These are phyloP conservation scores for Aeoliscus strigatus DNA, from an alignment of 2,797 vertebrate species.

Conservation along the genomic window DNA sequence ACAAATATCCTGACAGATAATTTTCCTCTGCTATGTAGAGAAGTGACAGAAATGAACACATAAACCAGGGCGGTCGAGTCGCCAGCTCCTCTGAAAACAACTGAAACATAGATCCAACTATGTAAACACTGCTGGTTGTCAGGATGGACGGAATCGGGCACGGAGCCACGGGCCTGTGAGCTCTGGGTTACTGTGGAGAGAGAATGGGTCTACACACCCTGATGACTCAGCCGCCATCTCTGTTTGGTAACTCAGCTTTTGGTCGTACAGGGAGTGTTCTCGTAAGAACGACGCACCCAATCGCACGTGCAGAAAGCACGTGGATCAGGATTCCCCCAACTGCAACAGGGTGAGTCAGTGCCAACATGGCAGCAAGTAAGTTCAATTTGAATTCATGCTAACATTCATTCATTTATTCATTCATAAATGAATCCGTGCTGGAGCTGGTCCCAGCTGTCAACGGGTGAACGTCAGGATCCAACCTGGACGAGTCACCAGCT, in stretches of 20 bases:
- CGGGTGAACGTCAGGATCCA: too few relatives aligned
- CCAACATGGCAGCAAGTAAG: slow-evolving; percentile 3
- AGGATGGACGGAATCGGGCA: slow-evolving; percentile 38
- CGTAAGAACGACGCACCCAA: slow-evolving; percentile 23
- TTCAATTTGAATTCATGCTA: too few relatives aligned
- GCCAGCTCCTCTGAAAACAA: slow-evolving; percentile 39
- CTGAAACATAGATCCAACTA: too few relatives aligned
- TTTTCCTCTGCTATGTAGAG: too few relatives aligned
- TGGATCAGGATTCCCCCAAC: slow-evolving; percentile 19
- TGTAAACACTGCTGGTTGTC: slow-evolving; percentile 49
- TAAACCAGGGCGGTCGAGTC: slow-evolving; percentile 23
- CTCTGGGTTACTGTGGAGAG: slow-evolving; percentile 54
- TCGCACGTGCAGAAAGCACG: slow-evolving; percentile 33
- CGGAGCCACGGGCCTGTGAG: slow-evolving; percentile 38
- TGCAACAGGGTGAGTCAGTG: slow-evolving; percentile 20
- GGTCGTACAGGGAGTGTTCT: slow-evolving; percentile 23
- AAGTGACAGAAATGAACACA: slow-evolving; percentile 26
- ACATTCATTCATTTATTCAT: too few relatives aligned
- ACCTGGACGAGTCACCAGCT: too few relatives aligned
- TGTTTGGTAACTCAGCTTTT: slow-evolving; percentile 38
- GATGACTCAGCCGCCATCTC: slow-evolving; percentile 49
- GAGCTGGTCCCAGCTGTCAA: too few relatives aligned
- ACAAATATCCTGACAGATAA: too few relatives aligned
- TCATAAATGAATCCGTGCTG: too few relatives aligned
- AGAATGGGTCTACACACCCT: slow-evolving; percentile 47